phyloP scores from a whole-genome alignment of 2,888 invertebrate genomes.

The Heliconius hortense region DNA sequence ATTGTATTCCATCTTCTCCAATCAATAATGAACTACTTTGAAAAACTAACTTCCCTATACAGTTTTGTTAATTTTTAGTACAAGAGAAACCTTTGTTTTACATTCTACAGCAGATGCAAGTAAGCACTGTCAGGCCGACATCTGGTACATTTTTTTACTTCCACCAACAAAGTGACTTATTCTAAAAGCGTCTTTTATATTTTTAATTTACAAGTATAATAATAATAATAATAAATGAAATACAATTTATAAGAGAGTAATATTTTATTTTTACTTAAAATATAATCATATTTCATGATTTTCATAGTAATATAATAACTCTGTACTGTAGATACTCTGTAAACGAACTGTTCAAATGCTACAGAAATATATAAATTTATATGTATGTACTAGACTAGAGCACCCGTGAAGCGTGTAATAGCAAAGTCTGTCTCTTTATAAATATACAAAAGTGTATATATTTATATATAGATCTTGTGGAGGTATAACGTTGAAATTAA shows the following conservation, averaged over 20 bases:
- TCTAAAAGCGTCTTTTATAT: slow-evolving; percentile 46
- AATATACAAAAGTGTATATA: too few relatives aligned
- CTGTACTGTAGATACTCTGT: too few relatives aligned
- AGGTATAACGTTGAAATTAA: too few relatives aligned
- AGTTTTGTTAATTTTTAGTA: slow-evolving; percentile 58
- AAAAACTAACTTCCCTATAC: slow-evolving; percentile 41
- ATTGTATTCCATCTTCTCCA: slow-evolving; percentile 23
- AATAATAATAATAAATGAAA: too few relatives aligned
- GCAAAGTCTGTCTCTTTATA: too few relatives aligned
- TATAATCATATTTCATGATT: not conserved
- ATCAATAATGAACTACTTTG: slow-evolving; percentile 36
- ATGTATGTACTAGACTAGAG: too few relatives aligned
- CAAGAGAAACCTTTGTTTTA: slow-evolving; percentile 73
- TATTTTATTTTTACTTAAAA: not conserved
- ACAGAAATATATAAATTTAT: too few relatives aligned
- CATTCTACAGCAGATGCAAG: slow-evolving; percentile 73
- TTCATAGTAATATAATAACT: too few relatives aligned
- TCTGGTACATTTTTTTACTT: slow-evolving; percentile 77
- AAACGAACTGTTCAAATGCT: too few relatives aligned
- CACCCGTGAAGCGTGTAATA: too few relatives aligned
- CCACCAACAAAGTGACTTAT: slow-evolving; percentile 57
- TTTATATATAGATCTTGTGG: too few relatives aligned
- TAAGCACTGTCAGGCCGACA: slow-evolving; percentile 72
- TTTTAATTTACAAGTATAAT: slow-evolving; percentile 14
- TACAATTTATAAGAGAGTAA: too few relatives aligned